Conservation (phyloP, 2,797 vertebrate species). For the Pachyuromys duprasi region DNA sequence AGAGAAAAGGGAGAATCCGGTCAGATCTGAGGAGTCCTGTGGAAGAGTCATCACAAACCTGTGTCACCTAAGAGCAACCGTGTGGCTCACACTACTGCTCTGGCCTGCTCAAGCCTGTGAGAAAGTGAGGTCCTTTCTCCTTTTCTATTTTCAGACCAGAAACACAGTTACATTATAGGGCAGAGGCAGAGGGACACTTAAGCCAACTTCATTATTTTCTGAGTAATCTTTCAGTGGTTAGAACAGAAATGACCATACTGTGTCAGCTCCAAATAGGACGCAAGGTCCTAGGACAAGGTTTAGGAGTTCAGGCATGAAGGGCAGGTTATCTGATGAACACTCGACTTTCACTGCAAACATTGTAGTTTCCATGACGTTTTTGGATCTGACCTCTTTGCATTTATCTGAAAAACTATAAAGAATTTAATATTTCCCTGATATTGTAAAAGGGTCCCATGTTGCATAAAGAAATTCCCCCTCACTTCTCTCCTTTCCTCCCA, state of each 20-base stretch:
- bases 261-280: neutral
- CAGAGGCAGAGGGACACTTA: slow-evolving; percentile 27
- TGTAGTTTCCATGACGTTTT: slow-evolving; percentile 52
- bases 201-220: slow-evolving; percentile 40
- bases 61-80: neutral
- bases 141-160: slow-evolving; percentile 45
- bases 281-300: neutral
- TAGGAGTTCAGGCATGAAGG: neutral
- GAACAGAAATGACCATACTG: neutral
- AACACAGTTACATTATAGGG: neutral
- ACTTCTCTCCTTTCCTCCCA: too few relatives aligned
- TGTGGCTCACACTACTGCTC: neutral
- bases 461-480: neutral
- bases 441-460: neutral
- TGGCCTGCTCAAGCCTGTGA: neutral
- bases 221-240: neutral
- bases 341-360: neutral
- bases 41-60: neutral
- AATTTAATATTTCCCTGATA: slow-evolving; percentile 40
- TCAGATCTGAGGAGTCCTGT: neutral
- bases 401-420: slow-evolving; percentile 16
- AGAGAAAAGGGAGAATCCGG: neutral
- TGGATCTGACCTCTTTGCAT: neutral
- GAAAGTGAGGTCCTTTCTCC: neutral
- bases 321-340: neutral